Evolutionary conservation across 2,113 vertebrate genomes (phyloP), one percentile per base, ranked within the genome.

Genomic region (Hemiscyllium ocellatum): DNA sequence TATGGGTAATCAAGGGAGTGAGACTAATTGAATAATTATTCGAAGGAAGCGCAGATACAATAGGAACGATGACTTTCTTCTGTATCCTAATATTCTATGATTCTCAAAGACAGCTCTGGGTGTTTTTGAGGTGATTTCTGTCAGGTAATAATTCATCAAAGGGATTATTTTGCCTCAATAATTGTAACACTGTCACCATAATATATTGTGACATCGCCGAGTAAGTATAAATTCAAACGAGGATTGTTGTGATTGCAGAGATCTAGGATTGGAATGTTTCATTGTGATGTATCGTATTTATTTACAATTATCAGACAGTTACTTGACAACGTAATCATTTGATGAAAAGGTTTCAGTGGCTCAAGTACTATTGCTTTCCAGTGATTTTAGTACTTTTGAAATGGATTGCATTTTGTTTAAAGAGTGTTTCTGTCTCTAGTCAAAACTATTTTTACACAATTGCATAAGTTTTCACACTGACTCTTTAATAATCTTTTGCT

Each of bases 301-400:
- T 52, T 95, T 95, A 95, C 42, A 95, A 24, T 95, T 95, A 47
- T 72, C 52, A 50, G 94, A 22, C 68, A 95, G 94, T 95, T 72
- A 72, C 69, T 42, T 47, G 68, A 29, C 33, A 70, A 52, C 42
- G 19, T 72, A 52, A 47, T 12, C 37, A 26, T 95, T 13, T 50
- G 68, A 50, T 70, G 68, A 95, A 29, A 72, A 72, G 26, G 7
- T 26, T 76, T 93, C 89, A 66, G 61, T 93, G 61, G 89, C 89
- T 66, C 26, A 91, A n/a, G 61, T 93, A 66, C 47, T 47, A 50
- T 95, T 17, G 42, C 26, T 50, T 37, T 93, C 33, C 61, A 66
- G 10, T 13, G 19, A 24, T 95, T 52, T 95, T 72, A 26, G 6
- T 50, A 94, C 26, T 94, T 90, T 94, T 47, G 93, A 94, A 47